These are phyloP conservation scores for Periplaneta americana DNA, from an alignment of 1,140 invertebrate species.

Conservation along the genomic window DNA sequence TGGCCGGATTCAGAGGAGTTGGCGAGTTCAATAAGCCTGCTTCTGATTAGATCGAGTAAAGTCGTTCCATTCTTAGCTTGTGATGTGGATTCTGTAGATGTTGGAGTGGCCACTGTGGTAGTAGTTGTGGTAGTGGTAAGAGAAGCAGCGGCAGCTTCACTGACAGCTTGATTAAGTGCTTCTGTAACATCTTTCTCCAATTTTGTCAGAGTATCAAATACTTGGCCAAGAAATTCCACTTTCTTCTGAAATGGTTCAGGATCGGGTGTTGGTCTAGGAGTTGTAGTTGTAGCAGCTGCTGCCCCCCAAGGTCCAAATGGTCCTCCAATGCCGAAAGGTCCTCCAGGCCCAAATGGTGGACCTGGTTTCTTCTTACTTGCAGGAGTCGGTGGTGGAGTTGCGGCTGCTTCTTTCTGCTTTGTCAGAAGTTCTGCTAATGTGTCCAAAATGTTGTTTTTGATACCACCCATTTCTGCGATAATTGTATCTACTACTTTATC, in stretches of 20 bases:
- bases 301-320: background rate
- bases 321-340: background rate
- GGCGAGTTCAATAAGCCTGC: conserved; percentile 25
- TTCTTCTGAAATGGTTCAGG: conserved; percentile 34
- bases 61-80: conserved; percentile 27
- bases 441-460: conserved; percentile 35
- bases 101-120: background rate
- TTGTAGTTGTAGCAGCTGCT: conserved; percentile 20
- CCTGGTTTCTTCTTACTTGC: conserved; percentile 30
- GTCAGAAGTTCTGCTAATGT: conserved; percentile 33
- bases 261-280: conserved; percentile 29
- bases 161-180: conserved; percentile 29
- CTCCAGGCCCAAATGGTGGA: background rate
- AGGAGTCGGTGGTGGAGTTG: conserved; percentile 14
- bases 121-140: background rate
- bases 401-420: conserved; percentile 29
- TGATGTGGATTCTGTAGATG: background rate
- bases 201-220: conserved; percentile 37
- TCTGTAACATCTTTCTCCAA: conserved; percentile 35
- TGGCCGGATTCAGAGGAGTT: background rate
- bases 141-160: background rate
- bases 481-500: conserved; percentile 35
- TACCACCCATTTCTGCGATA: conserved; percentile 30
- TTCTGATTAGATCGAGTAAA: conserved; percentile 32
- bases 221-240: conserved; percentile 34